Base-by-base conservation (phyloP, 64 coral and sea anemone species). In the Pocillopora verrucosa region DNA sequence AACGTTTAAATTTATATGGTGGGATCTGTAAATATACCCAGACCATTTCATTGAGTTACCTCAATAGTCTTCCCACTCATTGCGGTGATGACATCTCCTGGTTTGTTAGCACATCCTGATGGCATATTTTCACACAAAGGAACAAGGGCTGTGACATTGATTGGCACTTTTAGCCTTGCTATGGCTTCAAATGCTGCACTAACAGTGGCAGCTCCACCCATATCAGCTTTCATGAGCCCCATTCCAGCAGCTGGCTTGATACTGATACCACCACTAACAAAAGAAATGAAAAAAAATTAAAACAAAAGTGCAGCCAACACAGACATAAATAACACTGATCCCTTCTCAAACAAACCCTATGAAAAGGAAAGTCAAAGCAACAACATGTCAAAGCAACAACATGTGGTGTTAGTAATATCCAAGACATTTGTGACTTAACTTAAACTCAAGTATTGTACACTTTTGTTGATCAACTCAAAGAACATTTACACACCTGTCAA, bases 1-100 rank as follows among this genome's bases (percentile, higher is more conserved):
- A 30, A 30, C 30, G 30, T 68, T 68, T 68, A 16, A 68, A 22
- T 1, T 68, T 68, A 9, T 1, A 68, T 9, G 0, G 65, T 22
- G 9, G 19, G 17, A 68, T 9, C 3, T 68, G 19, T 68, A 16
- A 9, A n/a, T 24, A 9, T 10, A 70, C 12, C 6, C 67, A 24
- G 67, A 30, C 67, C 22, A 24, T 34, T 26, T 59, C 11, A 26
- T 13, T 60, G 19, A 85, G 64, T 88, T 75, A 98, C 96, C 96
- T 98, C 96, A n/a, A 98, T 98, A 60, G 96, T 93, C 84, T 95
- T 98, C 16, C 88, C 96, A 89, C 95, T 98, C 83, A 89, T 95
- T 36, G 96, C 96, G 64, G 83, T 98, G 1, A 98, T 74, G 10
- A 98, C 96, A 91, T 98, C 96, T 26, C 96, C 96, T 22, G 96